Evolutionary conservation across 2,888 invertebrate species (phyloP).

Genomic region (Eupeodes latifasciatus): DNA sequence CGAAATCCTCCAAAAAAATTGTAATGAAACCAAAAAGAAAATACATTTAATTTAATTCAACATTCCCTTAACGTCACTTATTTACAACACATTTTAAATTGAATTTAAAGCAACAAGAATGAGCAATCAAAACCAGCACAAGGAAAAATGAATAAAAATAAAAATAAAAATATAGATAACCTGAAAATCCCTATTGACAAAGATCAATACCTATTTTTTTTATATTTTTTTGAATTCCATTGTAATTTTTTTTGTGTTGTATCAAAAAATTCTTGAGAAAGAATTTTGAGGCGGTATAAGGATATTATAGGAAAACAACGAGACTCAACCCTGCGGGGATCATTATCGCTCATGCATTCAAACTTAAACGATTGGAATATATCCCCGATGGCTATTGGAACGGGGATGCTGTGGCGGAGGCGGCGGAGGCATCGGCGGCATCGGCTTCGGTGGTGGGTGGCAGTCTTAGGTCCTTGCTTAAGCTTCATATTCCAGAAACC

Average conservation of each 20-base stretch:
- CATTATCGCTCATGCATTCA: constrained; percentile 68
- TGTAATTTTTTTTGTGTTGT: constrained; percentile 22
- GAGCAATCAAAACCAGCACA: constrained; percentile 5
- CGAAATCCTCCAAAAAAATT: too few relatives aligned
- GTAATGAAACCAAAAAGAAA: too few relatives aligned
- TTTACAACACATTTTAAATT: constrained; percentile 51
- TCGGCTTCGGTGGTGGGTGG: neutral
- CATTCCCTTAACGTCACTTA: neutral
- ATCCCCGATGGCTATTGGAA: neutral
- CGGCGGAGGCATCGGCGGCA: neutral
- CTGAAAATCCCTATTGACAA: constrained; percentile 62
- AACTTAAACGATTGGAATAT: constrained; percentile 59
- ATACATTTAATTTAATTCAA: too few relatives aligned
- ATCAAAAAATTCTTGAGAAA: constrained; percentile 49
- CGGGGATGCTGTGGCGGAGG: too few relatives aligned
- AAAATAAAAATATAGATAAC: constrained; percentile 28
- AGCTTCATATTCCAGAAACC: neutral
- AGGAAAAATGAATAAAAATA: neutral
- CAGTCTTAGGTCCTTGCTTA: neutral
- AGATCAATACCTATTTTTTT: constrained; percentile 56
- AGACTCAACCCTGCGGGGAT: constrained; percentile 52
- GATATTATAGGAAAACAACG: neutral
- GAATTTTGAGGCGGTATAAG: neutral
- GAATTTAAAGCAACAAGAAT: constrained; percentile 45
- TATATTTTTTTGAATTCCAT: constrained; percentile 2